Base-by-base conservation (phyloP, 1,140 invertebrate species). In the Listronotus oregonensis region DNA sequence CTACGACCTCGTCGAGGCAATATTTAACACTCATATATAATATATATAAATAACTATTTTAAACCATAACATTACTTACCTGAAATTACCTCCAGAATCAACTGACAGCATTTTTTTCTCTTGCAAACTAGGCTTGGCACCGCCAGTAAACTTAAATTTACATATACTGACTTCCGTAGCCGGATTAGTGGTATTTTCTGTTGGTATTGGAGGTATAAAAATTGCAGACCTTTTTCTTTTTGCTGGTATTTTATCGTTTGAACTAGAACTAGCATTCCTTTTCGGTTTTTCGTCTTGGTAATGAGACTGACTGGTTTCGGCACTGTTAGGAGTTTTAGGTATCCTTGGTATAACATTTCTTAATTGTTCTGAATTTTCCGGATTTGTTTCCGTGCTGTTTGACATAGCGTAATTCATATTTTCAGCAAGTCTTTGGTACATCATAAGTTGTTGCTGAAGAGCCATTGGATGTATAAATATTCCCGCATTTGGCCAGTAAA, bases 61-160 rank as follows among this genome's bases (percentile, higher is more conserved):
- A n/a, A n/a, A n/a, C n/a, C n/a, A n/a, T n/a, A n/a, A n/a, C n/a
- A n/a, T 27, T 27, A 3, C 21, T 27, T 5, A 94, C 18, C 91
- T 64, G 73, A 93, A 92, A 73, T 93, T 93, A 0, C 92, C 92
- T 3, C 90, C 91, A 0, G 90, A 89, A 75, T 93, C 91, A 1
- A 94, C 90, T 0, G 91, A 93, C 0, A 95, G 81, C 84, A 93
- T 94, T 78, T 95, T 95, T 80, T 95, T 95, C 72, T 95, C 93
- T 77, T 95, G 90, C 31, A 95, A 77, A 49, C 87, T 89, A 0
- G 93, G 93, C 64, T 92, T 92, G 27, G 91, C 90, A 0, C 93
- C 93, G 5, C 92, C 93, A 0, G 92, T 94, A 75, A 95, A 95
- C 76, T 95, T 95, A 73, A 95, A 95, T 75, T 95, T 95, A 76